Evolutionary conservation across 1,140 invertebrate species (phyloP), one percentile per base, ranked within the genome.

Genomic region (Triops cancriformis): DNA sequence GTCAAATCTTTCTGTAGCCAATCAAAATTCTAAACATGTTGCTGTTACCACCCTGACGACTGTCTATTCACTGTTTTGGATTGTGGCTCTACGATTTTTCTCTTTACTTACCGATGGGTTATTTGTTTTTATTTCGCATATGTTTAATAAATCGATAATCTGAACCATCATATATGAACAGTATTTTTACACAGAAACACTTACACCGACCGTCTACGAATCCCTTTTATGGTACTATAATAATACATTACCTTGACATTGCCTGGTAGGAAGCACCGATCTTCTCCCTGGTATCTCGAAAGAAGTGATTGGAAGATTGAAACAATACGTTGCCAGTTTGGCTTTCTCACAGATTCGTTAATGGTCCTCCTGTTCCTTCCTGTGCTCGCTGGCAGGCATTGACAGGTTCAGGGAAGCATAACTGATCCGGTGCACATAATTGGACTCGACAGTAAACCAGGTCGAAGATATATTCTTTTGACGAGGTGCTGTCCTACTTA

Each of bases 241-340:
- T 12, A 5, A 45, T 5, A 5, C 43, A 45, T 12, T 2, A 23
- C 51, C 51, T 64, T 64, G 51, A 5, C 23, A 64, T 64, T 23
- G 51, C 51, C n/a, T n/a, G 18, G 51, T 14, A 64, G n/a, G 51
- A 64, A 64, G 51, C 18, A 14, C 23, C n/a, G 6, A n/a, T 64
- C 51, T 9, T 18, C 51, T 64, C 18, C 18, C 43, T n/a, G 51
- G 4, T 18, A 64, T 64, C 18, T 23, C 14, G 18, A 64, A 64
- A 23, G 51, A 23, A 23, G 23, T n/a, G 23, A 7, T n/a, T 23
- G 18, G 51, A 23, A 64, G 51, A 64, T 23, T 64, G 14, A 23
- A 64, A 64, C 51, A 64, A 64, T 64, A 64, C 23, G 51, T 64
- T 64, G 51, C 51, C 51, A 64, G 51, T 23, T 64, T 64, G 51